A percentile compares a stretch with the other conserved stretches of the same genome.
phyloP scores from a whole-genome alignment of 2,888 invertebrate species.

The Acronicta aceris region DNA sequence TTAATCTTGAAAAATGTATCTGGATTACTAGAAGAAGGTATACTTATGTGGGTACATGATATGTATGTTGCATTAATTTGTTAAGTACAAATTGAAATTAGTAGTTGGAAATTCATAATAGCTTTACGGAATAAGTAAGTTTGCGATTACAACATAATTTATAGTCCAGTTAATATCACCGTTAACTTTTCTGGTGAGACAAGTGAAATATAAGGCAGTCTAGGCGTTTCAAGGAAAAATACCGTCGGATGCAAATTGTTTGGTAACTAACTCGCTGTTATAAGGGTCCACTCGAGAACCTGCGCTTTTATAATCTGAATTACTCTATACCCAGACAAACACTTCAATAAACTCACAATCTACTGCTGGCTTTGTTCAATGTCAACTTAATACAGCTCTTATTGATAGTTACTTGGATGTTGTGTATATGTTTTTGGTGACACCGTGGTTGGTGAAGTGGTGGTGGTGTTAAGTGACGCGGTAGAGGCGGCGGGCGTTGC shows the following conservation, averaged over 20 bases:
- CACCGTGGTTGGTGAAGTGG: conserved; percentile 16
- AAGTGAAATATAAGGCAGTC: conserved; percentile 66
- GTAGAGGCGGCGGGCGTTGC: conserved; percentile 73
- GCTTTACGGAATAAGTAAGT: conserved; percentile 18
- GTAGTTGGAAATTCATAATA: conserved; percentile 6
- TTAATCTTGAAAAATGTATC: not conserved
- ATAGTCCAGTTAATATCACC: conserved; percentile 56
- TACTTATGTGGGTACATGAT: too few species aligned
- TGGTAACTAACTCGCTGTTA: conserved; percentile 77
- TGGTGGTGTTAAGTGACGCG: conserved; percentile 61
- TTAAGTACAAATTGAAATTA: not conserved
- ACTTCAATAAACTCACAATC: conserved; percentile 16
- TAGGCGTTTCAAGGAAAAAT: conserved; percentile 79
- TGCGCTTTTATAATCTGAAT: conserved; percentile 69
- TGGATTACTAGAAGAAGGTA: not conserved
- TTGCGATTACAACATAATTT: conserved; percentile 53
- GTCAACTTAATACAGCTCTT: not conserved
- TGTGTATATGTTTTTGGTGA: not conserved
- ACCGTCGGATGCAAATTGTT: conserved; percentile 79
- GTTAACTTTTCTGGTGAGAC: conserved; percentile 66
- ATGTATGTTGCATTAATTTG: conserved; percentile 4
- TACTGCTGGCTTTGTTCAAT: conserved; percentile 46
- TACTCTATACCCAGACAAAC: conserved; percentile 26
- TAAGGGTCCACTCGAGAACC: conserved; percentile 70
- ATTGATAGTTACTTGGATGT: conserved; percentile 41